Evolutionary conservation across 2,888 invertebrate species (phyloP), one percentile per base, ranked within the genome.

Genomic region (Galerucella pusilla): DNA sequence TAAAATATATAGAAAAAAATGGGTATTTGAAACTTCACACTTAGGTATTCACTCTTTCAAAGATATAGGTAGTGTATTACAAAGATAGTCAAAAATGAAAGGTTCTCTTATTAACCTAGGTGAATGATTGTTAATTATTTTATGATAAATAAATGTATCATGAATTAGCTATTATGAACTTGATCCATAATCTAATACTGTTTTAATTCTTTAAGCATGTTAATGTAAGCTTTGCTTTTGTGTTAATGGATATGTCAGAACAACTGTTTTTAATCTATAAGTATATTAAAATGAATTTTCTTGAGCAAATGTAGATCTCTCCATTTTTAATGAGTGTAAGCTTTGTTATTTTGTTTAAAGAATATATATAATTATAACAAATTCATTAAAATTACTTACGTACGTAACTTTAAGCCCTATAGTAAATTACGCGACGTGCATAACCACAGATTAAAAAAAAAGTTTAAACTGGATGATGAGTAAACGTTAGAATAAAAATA

Each of bases 401-500:
- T 65, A 20, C 11, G 46, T 46, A 65, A 65, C 45, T 65, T 65
- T 20, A 65, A 65, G 20, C 46, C 64, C 46, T 65, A 45, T 16
- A 65, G n/a, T 45, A 46, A 65, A 11, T 65, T 25, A 65, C 64
- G 64, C 46, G 64, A 65, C 16, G 45, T 65, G 64, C 64, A 45
- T 65, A 65, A 65, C 64, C 42, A 46, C 46, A 46, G 20, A n/a
- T 16, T 11, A 66, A 11, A 75, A 79, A 28, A 77, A 75, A 67
- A 65, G 63, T 75, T 76, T 67, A 71, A 75, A 70, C 67, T 74
- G 75, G 68, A 65, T 64, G 66, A 66, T 72, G 68, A 63, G 57
- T 64, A 73, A 68, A 68, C 73, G 75, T 73, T 75, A 73, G 61
- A 73, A 75, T 45, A 45, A 74, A 71, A 73, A 68, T 69, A 73